Evolutionary conservation across 2,113 vertebrate genomes (phyloP).

Genomic region (Pristiophorus japonicus): DNA sequence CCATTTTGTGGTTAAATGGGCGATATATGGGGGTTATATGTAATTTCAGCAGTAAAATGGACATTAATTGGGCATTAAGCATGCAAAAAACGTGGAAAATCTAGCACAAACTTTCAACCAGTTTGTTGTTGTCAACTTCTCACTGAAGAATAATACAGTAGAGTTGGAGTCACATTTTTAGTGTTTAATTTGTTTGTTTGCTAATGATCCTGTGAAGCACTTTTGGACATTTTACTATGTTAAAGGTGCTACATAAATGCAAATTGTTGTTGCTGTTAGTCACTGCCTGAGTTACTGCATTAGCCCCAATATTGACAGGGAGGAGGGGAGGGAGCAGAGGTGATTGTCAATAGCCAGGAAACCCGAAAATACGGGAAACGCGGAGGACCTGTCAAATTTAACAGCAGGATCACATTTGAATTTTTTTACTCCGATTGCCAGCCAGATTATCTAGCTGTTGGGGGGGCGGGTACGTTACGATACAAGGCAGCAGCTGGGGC

Average conservation of each 20-base stretch:
- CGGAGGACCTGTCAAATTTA: not conserved
- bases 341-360: not conserved
- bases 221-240: not conserved
- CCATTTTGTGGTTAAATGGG: too few relatives aligned
- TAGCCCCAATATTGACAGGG: not conserved
- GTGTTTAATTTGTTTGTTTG: not conserved
- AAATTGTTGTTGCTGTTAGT: not conserved
- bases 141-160: not conserved
- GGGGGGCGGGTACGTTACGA: not conserved
- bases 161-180: not conserved
- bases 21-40: too few relatives aligned
- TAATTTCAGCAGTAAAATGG: too few relatives aligned
- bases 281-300: not conserved
- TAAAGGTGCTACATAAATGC: not conserved
- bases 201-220: not conserved
- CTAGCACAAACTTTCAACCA: too few relatives aligned
- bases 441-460: not conserved
- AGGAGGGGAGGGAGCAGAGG: not conserved
- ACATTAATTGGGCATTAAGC: too few relatives aligned
- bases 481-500: not conserved
- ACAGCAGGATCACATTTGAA: not conserved
- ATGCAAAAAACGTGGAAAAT: too few relatives aligned
- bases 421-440: not conserved
- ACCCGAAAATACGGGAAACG: not conserved
- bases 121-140: constrained; percentile 15